phyloP scores from a whole-genome alignment of 2,888 invertebrate genomes.

The Neria commutata region DNA sequence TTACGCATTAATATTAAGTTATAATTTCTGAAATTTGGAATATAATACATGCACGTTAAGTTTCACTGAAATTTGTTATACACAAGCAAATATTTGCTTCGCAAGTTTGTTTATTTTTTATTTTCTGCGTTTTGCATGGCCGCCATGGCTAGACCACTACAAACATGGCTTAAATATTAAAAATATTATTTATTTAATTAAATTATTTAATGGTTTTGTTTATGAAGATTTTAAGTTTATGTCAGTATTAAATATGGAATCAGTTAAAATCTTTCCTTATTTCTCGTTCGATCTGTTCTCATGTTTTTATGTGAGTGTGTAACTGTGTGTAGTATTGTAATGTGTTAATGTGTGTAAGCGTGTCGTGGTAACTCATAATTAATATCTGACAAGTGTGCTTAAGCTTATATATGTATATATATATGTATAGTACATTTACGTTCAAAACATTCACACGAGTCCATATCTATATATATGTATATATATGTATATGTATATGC shows the following conservation, averaged over 20 bases:
- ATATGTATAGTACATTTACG: constrained; percentile 18
- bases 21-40: not conserved
- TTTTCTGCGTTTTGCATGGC: too few relatives aligned
- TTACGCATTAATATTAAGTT: too few relatives aligned
- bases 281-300: not conserved
- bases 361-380: too few relatives aligned
- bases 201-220: constrained; percentile 25
- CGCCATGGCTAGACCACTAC: too few relatives aligned
- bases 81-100: constrained; percentile 26
- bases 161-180: too few relatives aligned
- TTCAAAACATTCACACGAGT: too few relatives aligned
- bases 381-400: not conserved
- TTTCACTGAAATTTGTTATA: constrained; percentile 9
- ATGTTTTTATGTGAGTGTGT: too few relatives aligned
- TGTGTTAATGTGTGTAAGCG: too few relatives aligned
- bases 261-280: constrained; percentile 1
- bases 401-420: constrained; percentile 10
- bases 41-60: not conserved
- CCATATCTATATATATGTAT: too few relatives aligned
- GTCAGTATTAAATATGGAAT: constrained; percentile 13
- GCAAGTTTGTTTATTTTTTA: constrained; percentile 21
- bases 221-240: constrained; percentile 19
- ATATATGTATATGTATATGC: too few relatives aligned
- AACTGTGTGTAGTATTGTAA: too few relatives aligned
- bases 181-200: too few relatives aligned